A percentile compares a stretch with the other conserved stretches of the same genome.
phyloP scores from a whole-genome alignment of 2,797 vertebrate species.

The Garrulus glandarius region DNA sequence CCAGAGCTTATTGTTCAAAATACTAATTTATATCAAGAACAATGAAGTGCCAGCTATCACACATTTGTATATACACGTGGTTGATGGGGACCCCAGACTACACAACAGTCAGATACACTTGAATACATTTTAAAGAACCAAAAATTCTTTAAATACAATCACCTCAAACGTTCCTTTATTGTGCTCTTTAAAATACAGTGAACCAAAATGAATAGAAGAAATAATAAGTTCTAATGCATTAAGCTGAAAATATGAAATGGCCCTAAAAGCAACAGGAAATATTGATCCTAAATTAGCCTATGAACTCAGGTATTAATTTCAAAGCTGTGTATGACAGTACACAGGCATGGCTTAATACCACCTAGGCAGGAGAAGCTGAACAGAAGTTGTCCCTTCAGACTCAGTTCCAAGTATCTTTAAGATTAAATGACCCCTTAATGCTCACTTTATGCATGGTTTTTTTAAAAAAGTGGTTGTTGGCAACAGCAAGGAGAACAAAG shows the following conservation, averaged over 20 bases:
- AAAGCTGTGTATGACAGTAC: neutral
- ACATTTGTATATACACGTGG: neutral
- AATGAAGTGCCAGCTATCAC: neutral
- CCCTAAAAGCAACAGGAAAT: neutral
- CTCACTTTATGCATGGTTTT: neutral
- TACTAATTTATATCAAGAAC: neutral
- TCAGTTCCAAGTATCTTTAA: neutral
- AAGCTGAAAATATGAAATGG: neutral
- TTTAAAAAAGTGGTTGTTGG: slow-evolving; percentile 35
- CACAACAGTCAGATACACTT: neutral
- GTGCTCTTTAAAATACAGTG: neutral
- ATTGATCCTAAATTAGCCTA: neutral
- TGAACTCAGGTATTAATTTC: neutral
- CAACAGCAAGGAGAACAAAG: slow-evolving; percentile 65
- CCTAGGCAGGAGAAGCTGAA: neutral
- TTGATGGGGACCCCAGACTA: neutral
- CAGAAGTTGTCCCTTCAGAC: neutral
- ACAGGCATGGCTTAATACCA: neutral
- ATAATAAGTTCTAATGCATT: neutral
- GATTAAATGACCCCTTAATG: slow-evolving; percentile 15
- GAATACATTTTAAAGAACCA: neutral
- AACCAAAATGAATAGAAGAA: neutral
- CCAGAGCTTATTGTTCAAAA: neutral
- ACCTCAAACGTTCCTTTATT: neutral
- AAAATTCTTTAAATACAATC: neutral